These are phyloP conservation scores for Therioaphis trifolii DNA, from an alignment of 2,888 invertebrate genomes.

Conservation along the genomic window DNA sequence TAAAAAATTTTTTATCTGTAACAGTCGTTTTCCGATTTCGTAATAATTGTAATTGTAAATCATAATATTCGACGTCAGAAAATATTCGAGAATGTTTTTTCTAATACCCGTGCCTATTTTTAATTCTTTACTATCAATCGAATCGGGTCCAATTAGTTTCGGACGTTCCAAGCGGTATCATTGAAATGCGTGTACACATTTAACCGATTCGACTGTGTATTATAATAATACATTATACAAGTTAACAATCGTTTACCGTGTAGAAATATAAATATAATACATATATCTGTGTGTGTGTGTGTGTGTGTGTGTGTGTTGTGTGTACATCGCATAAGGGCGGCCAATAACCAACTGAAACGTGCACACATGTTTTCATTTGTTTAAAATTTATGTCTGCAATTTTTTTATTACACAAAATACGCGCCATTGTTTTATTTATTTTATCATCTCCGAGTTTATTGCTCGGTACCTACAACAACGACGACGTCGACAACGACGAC, in stretches of 20 bases:
- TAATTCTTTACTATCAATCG: background rate
- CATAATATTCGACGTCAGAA: background rate
- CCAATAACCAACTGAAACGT: background rate
- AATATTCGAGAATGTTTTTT: background rate
- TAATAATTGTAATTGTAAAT: too few relatives aligned
- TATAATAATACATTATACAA: too few relatives aligned
- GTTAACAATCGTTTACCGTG: background rate
- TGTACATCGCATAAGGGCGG: background rate
- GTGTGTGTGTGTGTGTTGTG: too few relatives aligned
- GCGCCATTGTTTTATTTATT: conserved; percentile 12
- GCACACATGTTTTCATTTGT: background rate
- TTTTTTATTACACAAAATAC: conserved; percentile 7
- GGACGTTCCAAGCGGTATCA: background rate
- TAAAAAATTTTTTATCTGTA: too few relatives aligned
- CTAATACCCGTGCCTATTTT: too few relatives aligned
- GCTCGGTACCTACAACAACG: background rate
- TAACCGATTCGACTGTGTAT: too few relatives aligned
- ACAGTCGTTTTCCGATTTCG: too few relatives aligned
- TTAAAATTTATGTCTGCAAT: conserved; percentile 8
- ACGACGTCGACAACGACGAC: background rate
- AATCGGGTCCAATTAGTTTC: background rate
- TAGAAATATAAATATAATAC: too few relatives aligned
- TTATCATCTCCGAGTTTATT: conserved; percentile 23
- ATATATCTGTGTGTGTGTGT: too few relatives aligned
- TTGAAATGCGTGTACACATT: too few relatives aligned